Evolutionary conservation across 2,888 invertebrate genomes (phyloP).

Genomic region (Melangyna quadrimaculata): DNA sequence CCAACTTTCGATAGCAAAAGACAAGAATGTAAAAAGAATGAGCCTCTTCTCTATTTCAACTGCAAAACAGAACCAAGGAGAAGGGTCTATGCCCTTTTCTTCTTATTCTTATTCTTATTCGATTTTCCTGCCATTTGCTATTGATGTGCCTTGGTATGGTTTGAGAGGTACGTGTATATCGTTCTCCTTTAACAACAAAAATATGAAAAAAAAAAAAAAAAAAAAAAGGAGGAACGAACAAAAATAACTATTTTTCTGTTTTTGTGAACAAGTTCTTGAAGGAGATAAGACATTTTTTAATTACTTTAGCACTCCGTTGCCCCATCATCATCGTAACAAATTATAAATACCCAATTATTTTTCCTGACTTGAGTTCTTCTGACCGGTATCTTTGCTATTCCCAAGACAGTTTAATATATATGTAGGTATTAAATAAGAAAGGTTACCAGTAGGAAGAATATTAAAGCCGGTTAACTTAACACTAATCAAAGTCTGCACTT

Average conservation of each 20-base stretch:
- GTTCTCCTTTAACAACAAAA: slow-evolving; percentile 12
- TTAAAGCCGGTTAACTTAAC: slow-evolving; percentile 54
- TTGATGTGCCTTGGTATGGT: slow-evolving; percentile 22
- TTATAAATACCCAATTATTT: too few relatives aligned
- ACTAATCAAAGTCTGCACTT: slow-evolving; percentile 59
- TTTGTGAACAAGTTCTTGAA: slow-evolving; percentile 22
- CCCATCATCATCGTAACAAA: not conserved
- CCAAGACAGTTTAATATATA: slow-evolving; percentile 35
- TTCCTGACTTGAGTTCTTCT: not conserved
- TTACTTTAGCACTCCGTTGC: not conserved
- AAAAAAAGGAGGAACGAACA: slow-evolving; percentile 3
- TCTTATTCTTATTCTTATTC: not conserved
- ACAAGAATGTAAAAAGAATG: not conserved
- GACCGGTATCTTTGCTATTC: slow-evolving; percentile 6
- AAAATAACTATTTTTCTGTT: slow-evolving; percentile 12
- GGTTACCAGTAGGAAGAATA: slow-evolving; percentile 13
- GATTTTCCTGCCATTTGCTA: slow-evolving; percentile 15
- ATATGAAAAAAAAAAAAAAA: too few relatives aligned
- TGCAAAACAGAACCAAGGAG: slow-evolving; percentile 4
- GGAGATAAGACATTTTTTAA: slow-evolving; percentile 23
- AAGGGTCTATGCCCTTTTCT: slow-evolving; percentile 63
- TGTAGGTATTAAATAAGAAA: not conserved
- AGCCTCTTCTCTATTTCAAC: slow-evolving; percentile 1
- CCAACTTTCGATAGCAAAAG: not conserved
- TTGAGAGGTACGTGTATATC: not conserved